These are phyloP conservation scores for Drosophila atripex DNA, from an alignment of 2,888 invertebrate genomes.

Conservation along the genomic window DNA sequence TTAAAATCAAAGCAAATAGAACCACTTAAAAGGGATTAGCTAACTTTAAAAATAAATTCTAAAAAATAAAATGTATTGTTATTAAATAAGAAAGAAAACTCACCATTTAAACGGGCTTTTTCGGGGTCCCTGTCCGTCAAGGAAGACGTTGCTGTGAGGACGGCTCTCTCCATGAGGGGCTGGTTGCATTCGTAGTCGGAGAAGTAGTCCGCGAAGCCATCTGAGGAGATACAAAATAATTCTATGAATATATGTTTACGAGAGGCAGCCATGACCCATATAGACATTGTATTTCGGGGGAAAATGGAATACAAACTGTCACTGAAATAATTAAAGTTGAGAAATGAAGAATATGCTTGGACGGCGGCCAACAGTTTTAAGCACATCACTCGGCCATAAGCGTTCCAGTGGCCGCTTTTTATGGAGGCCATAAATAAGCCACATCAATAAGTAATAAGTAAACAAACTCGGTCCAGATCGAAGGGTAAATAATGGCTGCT, in stretches of 20 bases:
- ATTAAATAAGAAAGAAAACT: conserved; percentile 79
- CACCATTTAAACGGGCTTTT: conserved; percentile 94
- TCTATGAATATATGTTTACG: conserved; percentile 22
- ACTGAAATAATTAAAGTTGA: conserved; percentile 55
- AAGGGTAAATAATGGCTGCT: conserved; percentile 33
- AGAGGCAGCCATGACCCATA: conserved; percentile 52
- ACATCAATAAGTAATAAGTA: conserved; percentile 27
- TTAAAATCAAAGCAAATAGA: background rate
- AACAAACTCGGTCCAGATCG: conserved; percentile 14
- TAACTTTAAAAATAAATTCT: background rate
- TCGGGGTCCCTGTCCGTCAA: conserved; percentile 92
- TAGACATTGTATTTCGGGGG: conserved; percentile 16
- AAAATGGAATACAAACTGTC: conserved; percentile 59
- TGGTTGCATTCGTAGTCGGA: conserved; percentile 91
- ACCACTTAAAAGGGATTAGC: background rate
- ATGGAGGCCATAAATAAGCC: conserved; percentile 41
- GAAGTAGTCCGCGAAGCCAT: conserved; percentile 82
- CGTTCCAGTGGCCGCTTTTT: conserved; percentile 49
- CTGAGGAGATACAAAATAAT: conserved; percentile 61
- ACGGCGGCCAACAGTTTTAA: conserved; percentile 55
- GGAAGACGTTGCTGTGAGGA: conserved; percentile 91
- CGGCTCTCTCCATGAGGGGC: conserved; percentile 90
- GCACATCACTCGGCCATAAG: conserved; percentile 40
- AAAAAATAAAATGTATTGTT: background rate
- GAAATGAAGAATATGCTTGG: conserved; percentile 56